Base-by-base conservation (phyloP, 1,140 invertebrate genomes). In the Lepidurus arcticus region DNA sequence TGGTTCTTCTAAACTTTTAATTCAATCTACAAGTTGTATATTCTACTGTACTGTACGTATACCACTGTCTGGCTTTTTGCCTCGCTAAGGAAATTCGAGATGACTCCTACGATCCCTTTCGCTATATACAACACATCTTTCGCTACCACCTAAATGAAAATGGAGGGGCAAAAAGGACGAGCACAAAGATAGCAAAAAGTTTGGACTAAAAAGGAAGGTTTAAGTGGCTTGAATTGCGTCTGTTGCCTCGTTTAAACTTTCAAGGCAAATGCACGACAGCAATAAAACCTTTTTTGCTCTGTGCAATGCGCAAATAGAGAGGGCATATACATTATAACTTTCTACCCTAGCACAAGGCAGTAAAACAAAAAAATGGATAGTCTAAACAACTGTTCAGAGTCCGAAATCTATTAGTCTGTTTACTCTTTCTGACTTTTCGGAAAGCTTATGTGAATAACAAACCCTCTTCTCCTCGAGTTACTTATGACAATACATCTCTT, bases 231-330 rank as follows among this genome's bases (percentile, higher is more conserved):
- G 53, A 65, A 65, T 65, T 65, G 53, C 53, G 21, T 65, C 53
- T 65, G 53, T 65, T 65, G 53, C 53, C 21, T 65, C 53, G 53
- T 65, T 65, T 65, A 65, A 65, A 65, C 9, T 65, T 65, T 65
- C 53, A 65, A 65, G 53, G 53, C 53, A 65, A 65, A 65, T n/a
- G 53, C 53, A n/a, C 13, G 53, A 65, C 21, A 65, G 53, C 53
- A 65, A 13, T 65, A 21, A 21, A 21, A 65, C n/a, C 53, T 65
- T 65, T 65, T 65, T 65, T 34, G 34, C 34, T 34, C 16, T 65
- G 8, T 65, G 21, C 53, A 65, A 65, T 21, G n/a, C 53, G 53
- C 21, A 65, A 65, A 21, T 65, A 65, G 34, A 65, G 53, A 65
- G n/a, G 7, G n/a, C n/a, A 7, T 34, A 65, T 34, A 65, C 21